Evolutionary conservation across 2,888 invertebrate species (phyloP).

Genomic region (Lamellibrachia columna): DNA sequence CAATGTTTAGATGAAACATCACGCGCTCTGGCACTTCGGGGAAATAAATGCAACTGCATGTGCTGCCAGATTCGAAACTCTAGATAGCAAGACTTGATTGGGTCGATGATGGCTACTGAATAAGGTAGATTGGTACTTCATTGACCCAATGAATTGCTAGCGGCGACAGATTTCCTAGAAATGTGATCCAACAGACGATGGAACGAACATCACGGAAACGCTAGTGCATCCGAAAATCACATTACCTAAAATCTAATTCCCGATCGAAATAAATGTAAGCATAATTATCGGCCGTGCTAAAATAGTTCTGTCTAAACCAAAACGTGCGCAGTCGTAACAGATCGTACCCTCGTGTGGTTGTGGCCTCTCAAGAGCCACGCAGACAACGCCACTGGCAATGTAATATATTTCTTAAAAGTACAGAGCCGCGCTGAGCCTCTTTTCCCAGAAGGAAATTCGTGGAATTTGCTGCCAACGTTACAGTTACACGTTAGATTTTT

Average conservation of each 20-base stretch:
- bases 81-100: too few species aligned
- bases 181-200: not conserved
- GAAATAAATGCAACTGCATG: not conserved
- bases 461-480: not conserved
- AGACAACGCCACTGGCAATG: not conserved
- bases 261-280: not conserved
- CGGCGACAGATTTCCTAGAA: not conserved
- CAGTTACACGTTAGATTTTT: not conserved
- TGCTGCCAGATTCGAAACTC: not conserved
- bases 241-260: not conserved
- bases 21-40: not conserved
- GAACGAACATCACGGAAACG: not conserved
- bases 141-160: too few species aligned
- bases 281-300: not conserved
- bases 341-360: not conserved
- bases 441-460: not conserved
- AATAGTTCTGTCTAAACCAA: not conserved
- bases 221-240: not conserved
- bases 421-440: not conserved
- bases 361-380: not conserved
- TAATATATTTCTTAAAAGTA: not conserved
- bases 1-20: too few species aligned
- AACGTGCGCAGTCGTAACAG: not conserved
- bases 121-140: too few species aligned
- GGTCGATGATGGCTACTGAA: too few species aligned